Conservation (phyloP, 2,113 vertebrate genomes). For the Sapajus apella region DNA sequence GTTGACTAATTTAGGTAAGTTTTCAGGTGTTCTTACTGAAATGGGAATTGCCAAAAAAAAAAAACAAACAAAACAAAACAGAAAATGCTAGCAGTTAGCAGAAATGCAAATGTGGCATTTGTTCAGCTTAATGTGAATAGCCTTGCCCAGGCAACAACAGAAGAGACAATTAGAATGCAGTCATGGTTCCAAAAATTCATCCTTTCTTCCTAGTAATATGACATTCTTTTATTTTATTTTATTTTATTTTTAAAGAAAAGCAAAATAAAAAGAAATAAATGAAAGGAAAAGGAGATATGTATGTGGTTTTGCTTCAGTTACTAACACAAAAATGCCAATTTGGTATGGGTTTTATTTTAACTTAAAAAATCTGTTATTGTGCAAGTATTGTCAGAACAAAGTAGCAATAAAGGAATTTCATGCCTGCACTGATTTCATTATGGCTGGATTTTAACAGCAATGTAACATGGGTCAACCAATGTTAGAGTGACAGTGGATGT, state of each 20-base stretch:
- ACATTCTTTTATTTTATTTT: constrained; percentile 60
- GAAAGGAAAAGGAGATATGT: not conserved
- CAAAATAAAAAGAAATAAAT: not conserved
- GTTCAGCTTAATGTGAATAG: constrained; percentile 85
- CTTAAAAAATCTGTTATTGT: constrained; percentile 79
- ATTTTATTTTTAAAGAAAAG: not conserved
- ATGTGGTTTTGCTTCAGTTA: constrained; percentile 74
- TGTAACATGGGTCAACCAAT: constrained; percentile 79
- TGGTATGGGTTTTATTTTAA: constrained; percentile 80
- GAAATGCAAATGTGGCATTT: constrained; percentile 91
- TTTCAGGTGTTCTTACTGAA: constrained; percentile 79
- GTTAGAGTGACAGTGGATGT: constrained; percentile 78
- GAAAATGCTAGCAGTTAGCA: constrained; percentile 83
- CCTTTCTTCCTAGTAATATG: constrained; percentile 84
- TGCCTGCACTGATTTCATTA: constrained; percentile 73
- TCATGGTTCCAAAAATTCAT: constrained; percentile 78
- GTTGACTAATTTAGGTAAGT: constrained; percentile 78
- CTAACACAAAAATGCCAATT: constrained; percentile 74
- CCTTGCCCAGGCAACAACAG: constrained; percentile 82
- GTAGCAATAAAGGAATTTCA: constrained; percentile 78
- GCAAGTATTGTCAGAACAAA: constrained; percentile 69
- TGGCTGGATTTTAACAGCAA: constrained; percentile 76
- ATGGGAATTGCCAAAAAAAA: constrained; percentile 74
- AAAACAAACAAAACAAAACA: constrained; percentile 65
- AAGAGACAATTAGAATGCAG: constrained; percentile 85